phyloP scores from a whole-genome alignment of 1,140 invertebrate genomes.

The Pachypeltis micranthus region DNA sequence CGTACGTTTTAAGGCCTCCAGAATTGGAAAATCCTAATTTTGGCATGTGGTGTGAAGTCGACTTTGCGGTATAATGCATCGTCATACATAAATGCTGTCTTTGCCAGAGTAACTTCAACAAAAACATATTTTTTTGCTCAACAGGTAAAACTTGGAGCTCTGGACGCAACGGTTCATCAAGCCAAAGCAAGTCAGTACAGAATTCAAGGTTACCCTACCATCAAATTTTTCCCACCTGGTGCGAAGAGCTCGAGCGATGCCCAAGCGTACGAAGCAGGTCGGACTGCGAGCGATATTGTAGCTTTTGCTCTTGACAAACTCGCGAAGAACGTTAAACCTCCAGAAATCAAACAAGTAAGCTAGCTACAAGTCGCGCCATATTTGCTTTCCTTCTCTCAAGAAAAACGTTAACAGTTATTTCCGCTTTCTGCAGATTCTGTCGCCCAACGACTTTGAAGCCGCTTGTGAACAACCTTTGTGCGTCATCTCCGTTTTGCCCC shows the following conservation, averaged over 20 bases:
- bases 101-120: no score
- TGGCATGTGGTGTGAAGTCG: no score
- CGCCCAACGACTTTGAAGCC: slow-evolving; percentile 52
- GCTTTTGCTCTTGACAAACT: slow-evolving; percentile 77
- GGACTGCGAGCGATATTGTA: slow-evolving; percentile 83
- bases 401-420: no score
- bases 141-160: slow-evolving; percentile 82
- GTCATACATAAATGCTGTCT: no score
- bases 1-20: no score
- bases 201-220: slow-evolving; percentile 91
- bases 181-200: slow-evolving; percentile 62
- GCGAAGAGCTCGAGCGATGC: slow-evolving; percentile 53
- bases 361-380: neutral
- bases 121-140: no score
- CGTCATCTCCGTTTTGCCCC: slow-evolving; percentile 85
- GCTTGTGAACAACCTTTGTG: slow-evolving; percentile 84
- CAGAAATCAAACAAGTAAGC: slow-evolving; percentile 69
- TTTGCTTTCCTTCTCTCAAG: neutral
- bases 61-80: no score
- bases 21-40: no score
- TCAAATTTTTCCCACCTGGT: slow-evolving; percentile 85
- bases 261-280: slow-evolving; percentile 78
- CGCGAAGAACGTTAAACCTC: slow-evolving; percentile 73
- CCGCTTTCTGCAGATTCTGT: slow-evolving; percentile 38
- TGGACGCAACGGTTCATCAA: slow-evolving; percentile 90